These are phyloP conservation scores for Endomychus coccineus DNA, from an alignment of 2,888 invertebrate species.

Conservation along the genomic window DNA sequence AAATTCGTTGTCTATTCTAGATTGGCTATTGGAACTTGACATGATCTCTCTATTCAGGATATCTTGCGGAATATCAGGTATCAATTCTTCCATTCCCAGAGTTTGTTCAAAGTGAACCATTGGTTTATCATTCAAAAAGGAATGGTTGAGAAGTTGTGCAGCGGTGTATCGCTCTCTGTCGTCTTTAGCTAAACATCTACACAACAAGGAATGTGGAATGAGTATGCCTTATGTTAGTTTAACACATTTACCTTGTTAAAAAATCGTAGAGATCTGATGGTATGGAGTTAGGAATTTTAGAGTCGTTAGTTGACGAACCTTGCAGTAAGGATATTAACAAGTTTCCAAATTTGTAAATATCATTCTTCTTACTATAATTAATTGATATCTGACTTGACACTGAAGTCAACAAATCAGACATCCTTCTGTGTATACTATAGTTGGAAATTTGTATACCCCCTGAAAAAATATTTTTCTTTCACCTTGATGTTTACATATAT, in stretches of 20 bases:
- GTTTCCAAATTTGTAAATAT: constrained; percentile 65
- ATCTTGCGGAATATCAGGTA: constrained; percentile 9
- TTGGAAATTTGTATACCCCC: constrained; percentile 56
- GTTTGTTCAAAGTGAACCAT: constrained; percentile 26
- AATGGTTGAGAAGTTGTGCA: constrained; percentile 67
- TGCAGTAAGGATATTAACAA: constrained; percentile 59
- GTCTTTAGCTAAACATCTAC: constrained; percentile 60
- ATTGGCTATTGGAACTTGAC: constrained; percentile 46
- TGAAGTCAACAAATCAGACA: constrained; percentile 49
- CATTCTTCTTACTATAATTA: constrained; percentile 57
- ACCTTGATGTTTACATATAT: too few species aligned
- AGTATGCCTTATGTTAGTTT: neutral
- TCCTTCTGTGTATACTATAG: constrained; percentile 61
- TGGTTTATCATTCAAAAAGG: constrained; percentile 50
- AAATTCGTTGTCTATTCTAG: constrained; percentile 74
- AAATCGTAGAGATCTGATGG: constrained; percentile 65
- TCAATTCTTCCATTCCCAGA: constrained; percentile 2
- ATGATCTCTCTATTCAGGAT: constrained; percentile 22
- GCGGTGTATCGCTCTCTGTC: constrained; percentile 70
- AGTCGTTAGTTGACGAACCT: constrained; percentile 47
- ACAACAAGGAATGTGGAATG: constrained; percentile 16
- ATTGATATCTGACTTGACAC: constrained; percentile 10
- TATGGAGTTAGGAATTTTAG: constrained; percentile 53
- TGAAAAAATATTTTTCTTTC: too few species aligned
- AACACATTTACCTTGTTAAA: constrained; percentile 52